Percentiles rank a stretch among this genome's conserved stretches.
These are phyloP conservation scores for Diplolepis rosae DNA, from an alignment of 2,888 invertebrate species.

Conservation along the genomic window DNA sequence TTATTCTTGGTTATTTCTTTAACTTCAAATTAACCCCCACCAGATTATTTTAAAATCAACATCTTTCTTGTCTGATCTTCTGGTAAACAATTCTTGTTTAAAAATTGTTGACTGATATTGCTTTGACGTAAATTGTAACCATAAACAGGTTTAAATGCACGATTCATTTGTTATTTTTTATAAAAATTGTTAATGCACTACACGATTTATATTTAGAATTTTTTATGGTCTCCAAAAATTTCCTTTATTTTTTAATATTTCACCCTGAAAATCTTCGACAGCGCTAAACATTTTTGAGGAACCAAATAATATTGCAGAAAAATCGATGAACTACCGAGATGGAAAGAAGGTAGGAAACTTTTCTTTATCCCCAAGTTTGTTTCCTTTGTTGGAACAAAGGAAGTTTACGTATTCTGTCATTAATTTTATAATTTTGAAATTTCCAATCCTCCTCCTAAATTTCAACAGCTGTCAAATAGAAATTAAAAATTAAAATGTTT, in stretches of 20 bases:
- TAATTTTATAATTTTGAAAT: background rate
- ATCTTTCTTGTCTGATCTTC: background rate
- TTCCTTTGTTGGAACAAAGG: conserved; percentile 26
- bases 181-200: background rate
- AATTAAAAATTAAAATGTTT: background rate
- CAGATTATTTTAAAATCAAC: background rate
- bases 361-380: background rate
- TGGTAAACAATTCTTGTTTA: background rate
- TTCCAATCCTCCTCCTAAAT: background rate
- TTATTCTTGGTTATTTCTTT: too few species aligned
- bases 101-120: background rate
- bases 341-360: background rate
- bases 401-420: conserved; percentile 14
- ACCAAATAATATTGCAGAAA: background rate
- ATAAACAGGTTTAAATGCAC: background rate
- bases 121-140: background rate
- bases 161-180: background rate
- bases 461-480: conserved; percentile 3
- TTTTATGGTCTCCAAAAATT: background rate
- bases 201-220: background rate
- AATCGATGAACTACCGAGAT: background rate
- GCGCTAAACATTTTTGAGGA: background rate
- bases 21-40: too few species aligned
- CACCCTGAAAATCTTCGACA: background rate
- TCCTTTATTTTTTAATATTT: conserved; percentile 11